phyloP scores from a whole-genome alignment of 2,888 invertebrate genomes.

The Spodoptera picta region DNA sequence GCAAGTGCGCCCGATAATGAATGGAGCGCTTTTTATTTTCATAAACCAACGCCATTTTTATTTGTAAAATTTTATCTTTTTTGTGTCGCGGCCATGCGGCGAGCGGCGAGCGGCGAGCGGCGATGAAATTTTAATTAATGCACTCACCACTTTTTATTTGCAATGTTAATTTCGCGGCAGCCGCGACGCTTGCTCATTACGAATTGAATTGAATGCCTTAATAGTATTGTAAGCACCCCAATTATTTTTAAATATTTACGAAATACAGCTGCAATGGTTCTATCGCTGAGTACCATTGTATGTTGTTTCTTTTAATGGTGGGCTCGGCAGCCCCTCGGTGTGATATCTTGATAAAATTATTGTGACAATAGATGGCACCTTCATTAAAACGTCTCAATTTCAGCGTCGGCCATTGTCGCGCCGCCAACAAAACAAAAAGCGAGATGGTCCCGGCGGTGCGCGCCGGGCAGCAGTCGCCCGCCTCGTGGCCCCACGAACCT shows the following conservation, averaged over 20 bases:
- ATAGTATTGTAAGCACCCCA: too few species aligned
- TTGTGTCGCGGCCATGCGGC: slow-evolving; percentile 32
- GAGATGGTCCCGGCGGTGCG: slow-evolving; percentile 19
- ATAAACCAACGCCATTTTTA: slow-evolving; percentile 67
- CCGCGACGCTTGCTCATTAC: too few species aligned
- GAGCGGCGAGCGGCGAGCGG: slow-evolving; percentile 15
- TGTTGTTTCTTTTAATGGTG: slow-evolving; percentile 6
- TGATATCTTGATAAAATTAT: slow-evolving; percentile 36
- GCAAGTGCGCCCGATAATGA: slow-evolving; percentile 62
- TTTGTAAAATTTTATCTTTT: slow-evolving; percentile 59
- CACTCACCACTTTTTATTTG: background rate
- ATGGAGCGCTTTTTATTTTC: slow-evolving; percentile 65
- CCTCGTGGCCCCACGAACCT: slow-evolving; percentile 50
- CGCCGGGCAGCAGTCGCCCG: slow-evolving; percentile 41
- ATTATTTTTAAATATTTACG: too few species aligned
- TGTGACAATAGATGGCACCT: slow-evolving; percentile 19
- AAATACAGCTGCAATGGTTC: too few species aligned
- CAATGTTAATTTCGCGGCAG: too few species aligned
- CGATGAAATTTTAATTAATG: background rate
- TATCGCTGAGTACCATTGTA: background rate
- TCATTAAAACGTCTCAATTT: slow-evolving; percentile 49
- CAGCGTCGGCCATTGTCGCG: slow-evolving; percentile 33
- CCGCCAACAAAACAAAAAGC: slow-evolving; percentile 42
- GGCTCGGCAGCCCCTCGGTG: slow-evolving; percentile 20
- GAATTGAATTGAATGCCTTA: too few species aligned